Base-by-base conservation (phyloP, 2,113 vertebrate genomes). In the Microcebus murinus region DNA sequence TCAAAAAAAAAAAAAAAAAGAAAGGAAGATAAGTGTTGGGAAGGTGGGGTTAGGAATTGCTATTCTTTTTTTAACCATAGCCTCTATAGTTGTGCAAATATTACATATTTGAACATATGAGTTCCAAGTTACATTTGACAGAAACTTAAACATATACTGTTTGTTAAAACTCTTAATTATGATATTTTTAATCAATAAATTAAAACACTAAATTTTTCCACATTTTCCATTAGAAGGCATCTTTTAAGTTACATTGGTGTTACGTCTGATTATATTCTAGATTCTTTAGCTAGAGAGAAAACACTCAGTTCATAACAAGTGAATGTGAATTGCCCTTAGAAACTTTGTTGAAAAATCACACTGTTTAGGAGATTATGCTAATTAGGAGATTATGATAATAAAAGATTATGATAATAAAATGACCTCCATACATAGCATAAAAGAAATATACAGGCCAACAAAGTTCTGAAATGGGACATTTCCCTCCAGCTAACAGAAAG, bases 381-480 rank as follows among this genome's bases (percentile, higher is more conserved):
- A 45, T 25, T 15, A 14, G 76, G 31, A 52, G 27, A 91, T 12
- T 23, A 25, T 34, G 4, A 42, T 73, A 96, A 95, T n/a, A 4
- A 39, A 3, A 52, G 27, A 91, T 12, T 23, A 25, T 34, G 4
- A 42, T 73, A 96, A 95, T n/a, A 7, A 20, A 97, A 91, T 42
- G 97, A 97, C 96, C 95, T 97, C 97, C 97, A 63, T 0, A 29
- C 95, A 97, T 36, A 81, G n/a, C 31, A 57, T 34, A 20, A 0
- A 3, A 14, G 73, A 87, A 55, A 0, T 39, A 4, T 48, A 68
- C 29, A 93, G 63, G 81, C 68, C 25, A 84, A 68, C 8, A 57
- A 50, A 84, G 7, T 76, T 76, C 31, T 84, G 50, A 89, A 84
- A 83, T 70, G 6, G 59, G n/a, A 39, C 14, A 59, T 76, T 76